These are phyloP conservation scores for Scomber japonicus DNA, from an alignment of 2,113 vertebrate genomes.

Conservation along the genomic window DNA sequence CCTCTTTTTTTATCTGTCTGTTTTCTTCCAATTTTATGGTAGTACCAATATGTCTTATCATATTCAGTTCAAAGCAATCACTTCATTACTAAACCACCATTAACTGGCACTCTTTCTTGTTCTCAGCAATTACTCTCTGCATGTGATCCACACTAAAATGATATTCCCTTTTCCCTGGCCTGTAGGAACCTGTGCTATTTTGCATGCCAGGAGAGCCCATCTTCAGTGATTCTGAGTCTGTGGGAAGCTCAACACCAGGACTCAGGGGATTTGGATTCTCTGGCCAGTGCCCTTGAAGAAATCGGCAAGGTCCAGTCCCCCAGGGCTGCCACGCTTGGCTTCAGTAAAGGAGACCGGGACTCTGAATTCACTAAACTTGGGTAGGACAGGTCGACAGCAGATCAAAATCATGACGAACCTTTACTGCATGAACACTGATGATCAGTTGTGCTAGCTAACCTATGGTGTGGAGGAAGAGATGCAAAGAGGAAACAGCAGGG, in stretches of 20 bases:
- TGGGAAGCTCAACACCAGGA: slow-evolving; percentile 97
- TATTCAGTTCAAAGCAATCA: neutral
- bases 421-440: slow-evolving; percentile 69
- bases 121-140: neutral
- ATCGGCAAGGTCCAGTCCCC: slow-evolving; percentile 92
- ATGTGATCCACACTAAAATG: neutral
- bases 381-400: slow-evolving; percentile 45
- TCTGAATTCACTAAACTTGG: slow-evolving; percentile 74
- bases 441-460: slow-evolving; percentile 54
- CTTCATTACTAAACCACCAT: neutral
- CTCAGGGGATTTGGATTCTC: slow-evolving; percentile 94
- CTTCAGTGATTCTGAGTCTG: slow-evolving; percentile 96
- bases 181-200: slow-evolving; percentile 96
- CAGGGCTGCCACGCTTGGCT: slow-evolving; percentile 61
- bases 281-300: slow-evolving; percentile 95
- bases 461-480: slow-evolving; percentile 18
- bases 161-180: slow-evolving; percentile 12
- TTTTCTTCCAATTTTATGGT: neutral
- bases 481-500: slow-evolving; percentile 17
- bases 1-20: neutral
- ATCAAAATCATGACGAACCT: slow-evolving; percentile 46
- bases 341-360: slow-evolving; percentile 64
- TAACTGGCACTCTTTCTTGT: neutral
- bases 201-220: slow-evolving; percentile 93
- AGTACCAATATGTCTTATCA: too few species aligned